A percentile compares a stretch with the other conserved stretches of the same genome.
phyloP scores from a whole-genome alignment of 2,113 vertebrate species.

The Phodopus roborovskii region DNA sequence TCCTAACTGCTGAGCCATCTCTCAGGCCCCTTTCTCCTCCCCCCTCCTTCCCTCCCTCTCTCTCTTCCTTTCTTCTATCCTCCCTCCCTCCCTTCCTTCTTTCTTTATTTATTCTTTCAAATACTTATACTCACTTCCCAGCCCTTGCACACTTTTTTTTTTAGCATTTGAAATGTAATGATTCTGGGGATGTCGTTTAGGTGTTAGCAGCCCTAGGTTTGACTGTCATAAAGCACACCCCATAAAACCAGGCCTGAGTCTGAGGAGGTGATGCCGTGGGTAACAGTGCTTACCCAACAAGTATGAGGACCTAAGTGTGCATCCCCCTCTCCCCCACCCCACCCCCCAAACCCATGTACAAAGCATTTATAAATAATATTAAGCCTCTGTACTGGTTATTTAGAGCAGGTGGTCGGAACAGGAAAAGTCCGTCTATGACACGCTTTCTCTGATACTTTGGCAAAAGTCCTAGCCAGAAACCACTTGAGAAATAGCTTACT shows the following conservation, averaged over 20 bases:
- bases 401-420: no score
- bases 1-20: neutral
- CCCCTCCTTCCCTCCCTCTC: neutral
- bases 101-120: neutral
- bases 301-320: neutral
- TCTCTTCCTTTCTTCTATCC: fast-evolving
- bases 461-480: neutral
- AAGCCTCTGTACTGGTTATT: no score
- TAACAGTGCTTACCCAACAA: neutral
- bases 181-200: neutral
- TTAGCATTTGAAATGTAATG: neutral
- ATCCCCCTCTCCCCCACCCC: no score
- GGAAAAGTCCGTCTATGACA: no score
- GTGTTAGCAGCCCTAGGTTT: neutral
- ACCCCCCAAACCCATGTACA: neutral
- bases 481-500: neutral
- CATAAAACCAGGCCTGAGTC: neutral
- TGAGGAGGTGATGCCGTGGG: neutral
- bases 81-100: neutral
- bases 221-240: neutral
- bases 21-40: neutral
- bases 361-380: neutral
- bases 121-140: neutral
- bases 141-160: neutral
- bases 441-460: neutral